Evolutionary conservation across 2,113 vertebrate genomes (phyloP).

Genomic region (Dicrurus megarhynchus): DNA sequence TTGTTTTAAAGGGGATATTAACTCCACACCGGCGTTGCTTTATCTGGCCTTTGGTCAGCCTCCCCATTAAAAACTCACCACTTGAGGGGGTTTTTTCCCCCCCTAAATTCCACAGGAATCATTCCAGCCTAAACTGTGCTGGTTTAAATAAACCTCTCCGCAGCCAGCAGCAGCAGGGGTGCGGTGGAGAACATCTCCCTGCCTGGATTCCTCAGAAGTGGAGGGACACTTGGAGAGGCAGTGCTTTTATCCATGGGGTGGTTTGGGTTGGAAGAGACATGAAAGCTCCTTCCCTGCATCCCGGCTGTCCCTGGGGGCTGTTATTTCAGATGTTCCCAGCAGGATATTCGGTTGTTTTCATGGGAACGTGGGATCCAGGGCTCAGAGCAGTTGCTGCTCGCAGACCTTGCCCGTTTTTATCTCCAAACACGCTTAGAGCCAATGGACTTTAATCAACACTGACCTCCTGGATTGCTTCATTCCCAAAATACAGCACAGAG

Average conservation of each 20-base stretch:
- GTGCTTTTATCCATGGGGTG: fast-evolving
- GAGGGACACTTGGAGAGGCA: not conserved
- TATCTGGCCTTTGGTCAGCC: not conserved
- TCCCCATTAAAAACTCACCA: not conserved
- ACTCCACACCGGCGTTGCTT: not conserved
- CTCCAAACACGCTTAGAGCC: not conserved
- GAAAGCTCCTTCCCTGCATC: not conserved
- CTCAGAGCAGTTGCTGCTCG: not conserved
- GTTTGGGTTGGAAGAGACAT: not conserved
- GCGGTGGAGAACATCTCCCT: not conserved
- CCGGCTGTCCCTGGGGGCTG: not conserved
- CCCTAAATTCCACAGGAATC: not conserved
- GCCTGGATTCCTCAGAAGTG: not conserved
- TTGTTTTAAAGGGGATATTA: not conserved
- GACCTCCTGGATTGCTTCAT: not conserved
- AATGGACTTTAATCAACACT: not conserved
- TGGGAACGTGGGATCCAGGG: not conserved
- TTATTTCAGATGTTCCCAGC: not conserved
- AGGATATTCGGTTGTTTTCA: not conserved
- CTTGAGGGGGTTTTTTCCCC: not conserved
- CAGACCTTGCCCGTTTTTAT: not conserved
- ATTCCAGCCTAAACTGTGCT: not conserved
- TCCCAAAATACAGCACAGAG: not conserved
- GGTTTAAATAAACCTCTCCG: not conserved
- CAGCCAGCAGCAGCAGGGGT: not conserved